Evolutionary conservation across 35 echinoderm and acorn worm species (phyloP).

Genomic region (Ophiothrix spiculata): DNA sequence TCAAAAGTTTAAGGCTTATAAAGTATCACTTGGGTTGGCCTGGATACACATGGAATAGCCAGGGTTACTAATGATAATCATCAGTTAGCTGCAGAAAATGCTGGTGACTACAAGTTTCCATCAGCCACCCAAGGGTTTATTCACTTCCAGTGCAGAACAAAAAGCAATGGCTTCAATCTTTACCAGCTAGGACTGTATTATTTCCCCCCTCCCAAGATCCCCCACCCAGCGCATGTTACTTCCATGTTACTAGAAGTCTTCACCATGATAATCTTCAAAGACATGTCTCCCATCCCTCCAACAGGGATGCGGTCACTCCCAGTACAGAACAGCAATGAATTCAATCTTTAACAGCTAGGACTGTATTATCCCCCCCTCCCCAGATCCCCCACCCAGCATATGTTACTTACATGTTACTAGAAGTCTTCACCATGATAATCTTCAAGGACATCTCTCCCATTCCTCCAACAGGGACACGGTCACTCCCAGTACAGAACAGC

Average conservation of each 20-base stretch:
- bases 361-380: too few species aligned
- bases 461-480: slow-evolving; percentile 93
- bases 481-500: slow-evolving; percentile 90
- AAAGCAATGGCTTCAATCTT: too few species aligned
- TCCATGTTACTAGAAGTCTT: slow-evolving; percentile 90
- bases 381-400: too few species aligned
- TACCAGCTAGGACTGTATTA: too few species aligned
- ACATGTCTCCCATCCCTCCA: slow-evolving; percentile 98
- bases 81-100: background rate
- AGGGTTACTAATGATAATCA: too few species aligned
- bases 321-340: slow-evolving; percentile 83
- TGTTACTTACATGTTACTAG: slow-evolving; percentile 89
- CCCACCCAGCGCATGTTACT: slow-evolving; percentile 49
- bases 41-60: too few species aligned
- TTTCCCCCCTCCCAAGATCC: too few species aligned
- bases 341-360: too few species aligned
- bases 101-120: background rate
- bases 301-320: slow-evolving; percentile 97
- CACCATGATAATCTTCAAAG: slow-evolving; percentile 89
- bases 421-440: slow-evolving; percentile 85
- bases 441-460: slow-evolving; percentile 99
- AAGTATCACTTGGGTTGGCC: too few species aligned
- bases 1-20: too few species aligned
- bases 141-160: background rate
- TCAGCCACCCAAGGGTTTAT: background rate